Conservation (phyloP, 2,797 vertebrate species). For the Limosa lapponica region DNA sequence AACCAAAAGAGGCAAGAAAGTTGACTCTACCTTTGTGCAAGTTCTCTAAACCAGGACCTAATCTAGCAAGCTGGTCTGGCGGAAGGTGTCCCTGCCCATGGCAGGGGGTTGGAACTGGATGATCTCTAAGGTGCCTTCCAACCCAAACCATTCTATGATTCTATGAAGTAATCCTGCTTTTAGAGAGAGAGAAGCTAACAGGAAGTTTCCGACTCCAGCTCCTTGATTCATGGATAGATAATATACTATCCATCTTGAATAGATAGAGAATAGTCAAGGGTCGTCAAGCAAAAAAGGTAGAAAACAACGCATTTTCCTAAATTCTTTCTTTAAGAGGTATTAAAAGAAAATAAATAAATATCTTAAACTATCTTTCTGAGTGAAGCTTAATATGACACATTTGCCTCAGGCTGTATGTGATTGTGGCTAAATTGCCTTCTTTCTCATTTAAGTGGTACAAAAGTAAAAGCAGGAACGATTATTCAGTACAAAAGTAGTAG, state of each 20-base stretch:
- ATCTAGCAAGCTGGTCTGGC: neutral
- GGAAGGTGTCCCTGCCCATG: too few relatives aligned
- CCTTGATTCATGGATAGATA: neutral
- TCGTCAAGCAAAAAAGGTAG: neutral
- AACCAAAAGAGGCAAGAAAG: neutral
- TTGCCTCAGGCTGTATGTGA: neutral
- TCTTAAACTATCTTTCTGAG: slow-evolving; percentile 21
- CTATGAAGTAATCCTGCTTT: neutral
- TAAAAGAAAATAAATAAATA: slow-evolving; percentile 31
- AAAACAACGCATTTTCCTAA: neutral
- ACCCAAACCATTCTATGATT: too few relatives aligned
- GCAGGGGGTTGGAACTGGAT: too few relatives aligned
- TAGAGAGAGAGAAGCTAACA: neutral
- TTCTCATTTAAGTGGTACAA: slow-evolving; percentile 40
- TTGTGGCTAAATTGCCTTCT: slow-evolving; percentile 36
- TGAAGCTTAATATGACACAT: neutral
- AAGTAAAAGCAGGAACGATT: slow-evolving; percentile 20
- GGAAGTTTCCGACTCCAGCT: neutral
- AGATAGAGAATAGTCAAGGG: neutral
- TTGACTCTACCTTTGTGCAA: neutral
- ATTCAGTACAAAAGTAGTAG: slow-evolving; percentile 14
- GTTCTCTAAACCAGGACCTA: neutral
- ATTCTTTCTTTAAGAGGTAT: neutral
- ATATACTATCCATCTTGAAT: neutral
- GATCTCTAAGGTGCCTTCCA: too few relatives aligned